Percentiles rank a stretch among this genome's conserved stretches.
phyloP scores from a whole-genome alignment of 1,140 invertebrate genomes.

The Drosophila lini region DNA sequence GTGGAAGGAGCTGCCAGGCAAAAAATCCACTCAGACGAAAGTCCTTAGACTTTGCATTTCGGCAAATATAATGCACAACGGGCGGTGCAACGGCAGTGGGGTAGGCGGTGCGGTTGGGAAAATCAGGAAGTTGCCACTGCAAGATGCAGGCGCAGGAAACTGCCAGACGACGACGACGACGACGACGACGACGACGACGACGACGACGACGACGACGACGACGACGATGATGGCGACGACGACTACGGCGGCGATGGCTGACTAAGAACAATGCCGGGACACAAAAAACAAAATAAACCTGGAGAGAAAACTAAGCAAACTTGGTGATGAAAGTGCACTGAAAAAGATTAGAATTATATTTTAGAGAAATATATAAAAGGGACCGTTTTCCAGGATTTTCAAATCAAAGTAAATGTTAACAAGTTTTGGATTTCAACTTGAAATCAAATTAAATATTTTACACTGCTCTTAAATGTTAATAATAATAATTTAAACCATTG shows the following conservation, averaged over 20 bases:
- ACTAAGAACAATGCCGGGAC: slow-evolving; percentile 68
- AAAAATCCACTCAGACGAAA: slow-evolving; percentile 83
- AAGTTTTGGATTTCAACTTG: background rate
- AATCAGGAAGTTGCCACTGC: slow-evolving; percentile 78
- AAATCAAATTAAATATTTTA: background rate
- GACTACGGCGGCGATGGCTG: slow-evolving; percentile 36
- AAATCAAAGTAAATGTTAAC: too few species aligned
- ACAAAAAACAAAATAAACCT: slow-evolving; percentile 42
- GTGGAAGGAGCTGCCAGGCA: slow-evolving; percentile 46
- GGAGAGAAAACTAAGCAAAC: slow-evolving; percentile 49
- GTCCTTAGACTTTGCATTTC: slow-evolving; percentile 83
- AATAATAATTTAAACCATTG: too few species aligned
- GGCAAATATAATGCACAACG: slow-evolving; percentile 74
- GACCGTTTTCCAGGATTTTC: too few species aligned
- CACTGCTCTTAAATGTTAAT: background rate
- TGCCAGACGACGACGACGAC: slow-evolving; percentile 19
- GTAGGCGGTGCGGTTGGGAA: slow-evolving; percentile 36
- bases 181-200: background rate
- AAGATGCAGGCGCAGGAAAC: slow-evolving; percentile 52
- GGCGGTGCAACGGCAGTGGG: slow-evolving; percentile 19
- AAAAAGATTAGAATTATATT: background rate
- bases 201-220: slow-evolving; percentile 10
- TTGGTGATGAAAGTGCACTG: slow-evolving; percentile 27
- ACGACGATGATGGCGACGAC: background rate
- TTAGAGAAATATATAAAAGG: background rate